Conservation (phyloP, 2,888 invertebrate genomes). For the Dendrolimus houi region DNA sequence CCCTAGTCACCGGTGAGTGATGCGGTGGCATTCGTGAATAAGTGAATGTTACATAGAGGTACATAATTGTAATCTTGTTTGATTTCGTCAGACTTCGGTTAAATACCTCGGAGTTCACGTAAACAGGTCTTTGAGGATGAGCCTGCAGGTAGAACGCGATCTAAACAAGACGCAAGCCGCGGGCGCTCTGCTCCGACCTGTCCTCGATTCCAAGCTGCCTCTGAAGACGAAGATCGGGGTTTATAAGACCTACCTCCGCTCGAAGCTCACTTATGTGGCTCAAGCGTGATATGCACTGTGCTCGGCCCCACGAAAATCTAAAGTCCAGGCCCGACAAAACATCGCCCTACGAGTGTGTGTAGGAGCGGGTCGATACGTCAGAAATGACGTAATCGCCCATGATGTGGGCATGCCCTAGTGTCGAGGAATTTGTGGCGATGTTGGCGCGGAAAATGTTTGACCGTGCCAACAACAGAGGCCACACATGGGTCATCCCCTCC, state of each 20-base stretch:
- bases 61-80: not conserved
- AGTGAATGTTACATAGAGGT: not conserved
- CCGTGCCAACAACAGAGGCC: not conserved
- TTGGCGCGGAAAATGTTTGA: not conserved
- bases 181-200: not conserved
- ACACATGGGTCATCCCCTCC: not conserved
- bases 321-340: conserved; percentile 3
- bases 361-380: conserved; percentile 3
- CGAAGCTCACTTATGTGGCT: conserved; percentile 11
- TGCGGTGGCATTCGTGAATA: too few relatives aligned
- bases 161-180: too few relatives aligned
- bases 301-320: not conserved
- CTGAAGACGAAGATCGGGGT: conserved; percentile 11
- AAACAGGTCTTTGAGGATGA: too few relatives aligned
- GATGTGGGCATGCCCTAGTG: conserved; percentile 2
- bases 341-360: not conserved
- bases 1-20: too few relatives aligned
- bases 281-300: conserved; percentile 7
- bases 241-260: conserved; percentile 14
- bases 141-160: too few relatives aligned
- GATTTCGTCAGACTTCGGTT: not conserved
- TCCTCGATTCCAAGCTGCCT: conserved; percentile 11
- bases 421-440: conserved; percentile 2
- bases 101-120: too few relatives aligned
- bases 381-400: conserved; percentile 3